phyloP scores from a whole-genome alignment of 2,888 invertebrate species.

The Lissocephala sabroskyi region DNA sequence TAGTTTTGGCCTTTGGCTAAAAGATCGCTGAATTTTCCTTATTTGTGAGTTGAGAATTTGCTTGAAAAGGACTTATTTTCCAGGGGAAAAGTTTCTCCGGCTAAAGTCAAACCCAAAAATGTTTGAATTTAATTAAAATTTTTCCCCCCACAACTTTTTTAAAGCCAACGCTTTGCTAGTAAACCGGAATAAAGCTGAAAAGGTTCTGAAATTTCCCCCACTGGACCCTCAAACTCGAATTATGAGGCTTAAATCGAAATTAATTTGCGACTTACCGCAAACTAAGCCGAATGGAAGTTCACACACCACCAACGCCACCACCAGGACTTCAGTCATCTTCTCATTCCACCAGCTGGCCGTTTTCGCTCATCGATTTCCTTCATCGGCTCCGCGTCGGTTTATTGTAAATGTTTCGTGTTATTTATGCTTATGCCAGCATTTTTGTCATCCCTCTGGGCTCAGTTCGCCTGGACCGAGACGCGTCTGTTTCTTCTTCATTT shows the following conservation, averaged over 20 bases:
- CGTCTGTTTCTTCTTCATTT: constrained; percentile 26
- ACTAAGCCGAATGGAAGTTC: not conserved
- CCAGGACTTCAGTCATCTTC: too few species aligned
- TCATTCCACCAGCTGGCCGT: too few species aligned
- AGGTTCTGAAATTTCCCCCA: not conserved
- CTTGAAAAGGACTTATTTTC: constrained; percentile 38
- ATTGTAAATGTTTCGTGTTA: not conserved
- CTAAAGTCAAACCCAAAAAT: constrained; percentile 8
- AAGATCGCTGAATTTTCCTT: not conserved
- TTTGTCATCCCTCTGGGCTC: constrained; percentile 8
- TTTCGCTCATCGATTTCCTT: too few species aligned
- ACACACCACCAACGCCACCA: too few species aligned
- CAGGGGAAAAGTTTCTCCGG: constrained; percentile 20
- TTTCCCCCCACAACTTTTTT: constrained; percentile 35
- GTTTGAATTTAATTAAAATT: constrained; percentile 57
- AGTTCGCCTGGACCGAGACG: not conserved
- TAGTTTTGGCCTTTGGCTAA: too few species aligned
- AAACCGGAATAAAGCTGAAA: constrained; percentile 1
- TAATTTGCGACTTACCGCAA: constrained; percentile 16
- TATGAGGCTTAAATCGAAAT: constrained; percentile 19
- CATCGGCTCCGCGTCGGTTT: too few species aligned
- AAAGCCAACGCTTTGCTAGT: too few species aligned
- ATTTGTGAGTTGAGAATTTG: constrained; percentile 47
- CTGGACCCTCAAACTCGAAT: constrained; percentile 17
- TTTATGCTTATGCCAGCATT: not conserved